phyloP scores from a whole-genome alignment of 2,888 invertebrate species.

The Cheilosia scutellata region DNA sequence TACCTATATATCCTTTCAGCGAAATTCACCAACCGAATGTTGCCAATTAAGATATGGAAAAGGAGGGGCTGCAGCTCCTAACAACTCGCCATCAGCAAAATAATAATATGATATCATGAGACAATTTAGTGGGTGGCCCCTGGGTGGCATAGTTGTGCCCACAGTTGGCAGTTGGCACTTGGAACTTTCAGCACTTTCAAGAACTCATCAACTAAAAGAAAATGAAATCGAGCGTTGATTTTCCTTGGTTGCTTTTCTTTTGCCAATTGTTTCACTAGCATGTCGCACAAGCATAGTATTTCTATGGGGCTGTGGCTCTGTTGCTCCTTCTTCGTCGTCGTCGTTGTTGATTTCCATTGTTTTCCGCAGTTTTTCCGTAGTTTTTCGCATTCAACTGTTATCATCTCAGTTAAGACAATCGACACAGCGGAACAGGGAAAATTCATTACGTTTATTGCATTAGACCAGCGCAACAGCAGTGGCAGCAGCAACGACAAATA shows the following conservation, averaged over 20 bases:
- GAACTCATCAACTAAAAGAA: constrained; percentile 70
- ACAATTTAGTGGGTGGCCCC: constrained; percentile 55
- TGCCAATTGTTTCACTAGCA: constrained; percentile 34
- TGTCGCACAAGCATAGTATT: not conserved
- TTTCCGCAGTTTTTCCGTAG: constrained; percentile 55
- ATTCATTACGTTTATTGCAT: constrained; percentile 73
- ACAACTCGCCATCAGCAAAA: constrained; percentile 40
- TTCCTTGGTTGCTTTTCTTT: constrained; percentile 29
- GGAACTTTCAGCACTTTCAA: constrained; percentile 64
- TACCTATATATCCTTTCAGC: constrained; percentile 27
- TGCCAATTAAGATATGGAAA: constrained; percentile 73
- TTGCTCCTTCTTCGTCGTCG: constrained; percentile 25
- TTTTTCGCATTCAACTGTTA: constrained; percentile 67
- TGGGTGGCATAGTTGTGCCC: constrained; percentile 19
- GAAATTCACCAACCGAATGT: constrained; percentile 56
- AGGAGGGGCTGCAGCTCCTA: constrained; percentile 47
- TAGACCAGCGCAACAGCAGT: constrained; percentile 70
- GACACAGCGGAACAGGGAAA: constrained; percentile 71
- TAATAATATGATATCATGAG: constrained; percentile 67
- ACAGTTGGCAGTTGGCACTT: constrained; percentile 16
- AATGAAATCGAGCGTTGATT: constrained; percentile 75
- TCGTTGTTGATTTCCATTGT: constrained; percentile 48
- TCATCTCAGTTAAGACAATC: constrained; percentile 71
- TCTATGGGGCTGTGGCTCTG: constrained; percentile 16
- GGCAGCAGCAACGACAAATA: constrained; percentile 20